Evolutionary conservation across 1,140 invertebrate species (phyloP).

Genomic region (Augochlora pura): DNA sequence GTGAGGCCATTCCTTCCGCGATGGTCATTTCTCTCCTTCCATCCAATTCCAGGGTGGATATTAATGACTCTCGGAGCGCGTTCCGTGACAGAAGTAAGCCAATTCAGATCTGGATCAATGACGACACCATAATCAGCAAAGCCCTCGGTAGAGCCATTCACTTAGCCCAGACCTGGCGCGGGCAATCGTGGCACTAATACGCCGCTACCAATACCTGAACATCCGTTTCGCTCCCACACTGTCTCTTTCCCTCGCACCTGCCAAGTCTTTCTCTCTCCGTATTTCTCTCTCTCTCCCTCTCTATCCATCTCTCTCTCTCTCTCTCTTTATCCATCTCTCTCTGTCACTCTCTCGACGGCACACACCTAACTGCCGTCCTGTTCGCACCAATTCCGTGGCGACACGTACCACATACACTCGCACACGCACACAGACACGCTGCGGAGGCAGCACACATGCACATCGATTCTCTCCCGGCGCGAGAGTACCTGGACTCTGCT

Average conservation of each 20-base stretch:
- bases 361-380: neutral
- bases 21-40: constrained; percentile 11
- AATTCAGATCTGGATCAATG: constrained; percentile 65
- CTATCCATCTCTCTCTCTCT: neutral
- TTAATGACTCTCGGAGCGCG: constrained; percentile 60
- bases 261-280: neutral
- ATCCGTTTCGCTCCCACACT: neutral
- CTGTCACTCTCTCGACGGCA: neutral
- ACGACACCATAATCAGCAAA: constrained; percentile 64
- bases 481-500: constrained; percentile 9
- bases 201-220: constrained; percentile 38
- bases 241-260: neutral
- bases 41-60: constrained; percentile 45
- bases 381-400: constrained; percentile 14
- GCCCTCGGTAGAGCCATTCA: constrained; percentile 62
- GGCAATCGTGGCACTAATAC: constrained; percentile 59
- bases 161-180: constrained; percentile 53
- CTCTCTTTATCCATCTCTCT: neutral
- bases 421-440: neutral
- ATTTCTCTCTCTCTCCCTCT: constrained; percentile 19
- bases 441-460: too few species aligned
- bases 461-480: neutral
- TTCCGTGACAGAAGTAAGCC: constrained; percentile 61
- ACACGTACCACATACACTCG: neutral
- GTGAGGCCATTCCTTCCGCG: neutral